These are phyloP conservation scores for Tanypteryx hageni DNA, from an alignment of 2,888 invertebrate genomes.

Conservation along the genomic window DNA sequence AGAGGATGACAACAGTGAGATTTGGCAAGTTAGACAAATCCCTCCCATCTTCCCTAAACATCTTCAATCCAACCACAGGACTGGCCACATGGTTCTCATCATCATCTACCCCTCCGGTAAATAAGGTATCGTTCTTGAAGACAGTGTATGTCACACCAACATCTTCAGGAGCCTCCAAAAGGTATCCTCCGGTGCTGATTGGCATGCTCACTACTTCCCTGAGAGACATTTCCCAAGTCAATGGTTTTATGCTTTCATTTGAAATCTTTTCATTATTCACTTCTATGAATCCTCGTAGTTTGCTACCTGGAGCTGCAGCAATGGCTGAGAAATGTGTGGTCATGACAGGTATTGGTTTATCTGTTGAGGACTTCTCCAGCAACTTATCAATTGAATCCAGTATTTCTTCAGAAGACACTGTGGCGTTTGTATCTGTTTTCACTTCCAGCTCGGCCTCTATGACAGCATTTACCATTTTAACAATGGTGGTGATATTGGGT, in stretches of 20 bases:
- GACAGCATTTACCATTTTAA: slow-evolving; percentile 47
- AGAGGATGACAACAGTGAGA: background rate
- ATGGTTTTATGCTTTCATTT: background rate
- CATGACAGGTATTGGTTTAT: background rate
- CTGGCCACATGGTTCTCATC: background rate
- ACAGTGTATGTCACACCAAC: slow-evolving; percentile 16
- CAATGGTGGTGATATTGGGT: slow-evolving; percentile 62
- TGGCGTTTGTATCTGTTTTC: background rate
- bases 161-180: background rate
- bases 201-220: background rate
- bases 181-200: background rate
- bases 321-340: slow-evolving; percentile 29
- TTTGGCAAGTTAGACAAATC: background rate
- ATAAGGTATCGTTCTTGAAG: background rate
- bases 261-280: background rate
- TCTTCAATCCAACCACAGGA: slow-evolving; percentile 6
- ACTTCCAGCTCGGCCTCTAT: slow-evolving; percentile 7
- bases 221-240: background rate
- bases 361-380: slow-evolving; percentile 21
- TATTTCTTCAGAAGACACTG: background rate
- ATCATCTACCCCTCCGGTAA: background rate
- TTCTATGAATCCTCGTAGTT: slow-evolving; percentile 34
- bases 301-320: slow-evolving; percentile 51
- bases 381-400: slow-evolving; percentile 35
- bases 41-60: slow-evolving; percentile 63